Evolutionary conservation across 2,113 vertebrate species (phyloP), one percentile per base, ranked within the genome.

Genomic region (Phalacrocorax brasilianus): DNA sequence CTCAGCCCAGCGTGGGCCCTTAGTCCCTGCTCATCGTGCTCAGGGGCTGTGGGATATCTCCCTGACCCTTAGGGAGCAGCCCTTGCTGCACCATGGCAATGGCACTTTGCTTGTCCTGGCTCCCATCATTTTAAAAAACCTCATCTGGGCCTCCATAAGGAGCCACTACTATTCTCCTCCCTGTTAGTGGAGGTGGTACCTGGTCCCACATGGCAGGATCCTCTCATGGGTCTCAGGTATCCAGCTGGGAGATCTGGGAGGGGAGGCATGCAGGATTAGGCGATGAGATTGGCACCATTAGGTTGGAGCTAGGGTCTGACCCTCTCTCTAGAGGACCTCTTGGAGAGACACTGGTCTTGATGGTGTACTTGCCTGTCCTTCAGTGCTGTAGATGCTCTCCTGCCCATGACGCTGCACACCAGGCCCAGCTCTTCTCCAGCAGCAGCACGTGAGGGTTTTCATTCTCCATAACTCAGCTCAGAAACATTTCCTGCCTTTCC

Each of bases 391-490:
- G 58, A 11, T 52, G 33, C 19, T 22, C 56, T 71, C 28, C 65
- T 19, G 32, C 45, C 45, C 45, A 47, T 14, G 45, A 47, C 18
- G 45, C 45, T 47, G 45, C 19, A 14, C 42, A 26, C 9, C 35
- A 52, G 21, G 22, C 26, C 15, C 1, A 0, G 35, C 56, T 38
- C 32, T 13, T 15, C 65, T 58, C 11, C 55, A 63, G 14, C 23
- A 62, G 26, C 74, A 63, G 16, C 13, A n/a, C 0, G 0, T 1
- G 4, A 7, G 16, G 32, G 17, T 0, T 22, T 66, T 61, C 2
- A 0, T 17, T 63, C 56, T 66, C 55, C 42, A 12, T 11, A 53
- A 67, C 33, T 47, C 45, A 35, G 3, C 15, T 55, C 28, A 24
- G 38, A 78, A 19, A 59, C 14, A 12, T 30, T 13, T 49, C 35